These are phyloP conservation scores for Mirounga angustirostris DNA, from an alignment of 2,113 vertebrate genomes.

Conservation along the genomic window DNA sequence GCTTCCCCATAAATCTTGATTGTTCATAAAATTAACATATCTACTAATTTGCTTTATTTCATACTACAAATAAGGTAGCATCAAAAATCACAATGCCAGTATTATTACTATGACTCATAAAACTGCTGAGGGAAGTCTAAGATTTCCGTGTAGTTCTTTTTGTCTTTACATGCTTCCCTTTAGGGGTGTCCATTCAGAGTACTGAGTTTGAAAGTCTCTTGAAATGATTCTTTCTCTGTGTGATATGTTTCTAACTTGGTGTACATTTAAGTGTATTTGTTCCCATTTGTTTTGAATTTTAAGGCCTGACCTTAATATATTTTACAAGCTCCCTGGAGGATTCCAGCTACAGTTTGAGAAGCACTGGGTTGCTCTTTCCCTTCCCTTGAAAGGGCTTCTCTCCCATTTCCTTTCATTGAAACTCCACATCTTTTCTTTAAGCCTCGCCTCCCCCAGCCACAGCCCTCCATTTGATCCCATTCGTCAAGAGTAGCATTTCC, in stretches of 20 bases:
- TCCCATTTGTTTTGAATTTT: slow-evolving; percentile 47
- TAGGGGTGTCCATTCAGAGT: background rate
- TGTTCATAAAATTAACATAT: slow-evolving; percentile 24
- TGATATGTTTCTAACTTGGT: background rate
- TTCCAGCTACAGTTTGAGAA: background rate
- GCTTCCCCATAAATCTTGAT: background rate
- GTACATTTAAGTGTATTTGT: background rate
- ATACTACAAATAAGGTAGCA: background rate
- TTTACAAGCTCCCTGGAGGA: background rate
- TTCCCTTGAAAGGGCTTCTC: background rate
- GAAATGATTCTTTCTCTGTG: background rate
- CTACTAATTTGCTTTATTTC: background rate
- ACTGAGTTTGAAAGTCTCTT: background rate
- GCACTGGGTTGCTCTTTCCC: rapidly evolving
- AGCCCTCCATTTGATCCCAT: background rate
- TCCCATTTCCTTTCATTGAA: background rate
- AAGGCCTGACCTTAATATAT: background rate
- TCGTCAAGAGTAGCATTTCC: background rate
- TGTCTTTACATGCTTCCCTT: background rate
- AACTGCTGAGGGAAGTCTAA: background rate
- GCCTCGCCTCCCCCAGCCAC: background rate
- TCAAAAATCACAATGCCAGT: background rate
- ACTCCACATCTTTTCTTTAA: background rate
- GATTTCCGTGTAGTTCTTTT: background rate
- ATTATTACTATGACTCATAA: background rate